A percentile compares a stretch with the other conserved stretches of the same genome.
Evolutionary conservation across 2,797 vertebrate species (phyloP).

Genomic region (Pygocentrus nattereri): DNA sequence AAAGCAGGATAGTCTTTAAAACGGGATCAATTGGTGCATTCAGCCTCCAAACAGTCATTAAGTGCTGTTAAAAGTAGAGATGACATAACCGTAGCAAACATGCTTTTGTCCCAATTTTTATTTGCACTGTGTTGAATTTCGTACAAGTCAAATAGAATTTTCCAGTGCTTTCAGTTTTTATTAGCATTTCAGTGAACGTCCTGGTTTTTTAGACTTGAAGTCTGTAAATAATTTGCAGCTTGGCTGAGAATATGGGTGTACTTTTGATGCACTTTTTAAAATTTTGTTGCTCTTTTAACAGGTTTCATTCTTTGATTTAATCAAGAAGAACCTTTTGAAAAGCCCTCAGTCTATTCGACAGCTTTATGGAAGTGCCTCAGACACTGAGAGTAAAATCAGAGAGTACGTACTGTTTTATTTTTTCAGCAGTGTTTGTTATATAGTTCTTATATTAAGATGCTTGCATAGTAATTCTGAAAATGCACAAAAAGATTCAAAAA

Average conservation of each 20-base stretch:
- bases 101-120: too few species aligned
- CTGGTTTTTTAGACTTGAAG: too few species aligned
- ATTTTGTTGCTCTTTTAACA: conserved; percentile 64
- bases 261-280: background rate
- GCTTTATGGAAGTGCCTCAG: conserved; percentile 70
- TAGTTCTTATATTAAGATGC: background rate
- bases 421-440: background rate
- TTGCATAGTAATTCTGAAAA: background rate
- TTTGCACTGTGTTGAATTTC: too few species aligned
- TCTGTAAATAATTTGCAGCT: background rate
- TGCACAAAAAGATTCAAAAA: background rate
- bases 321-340: conserved; percentile 86
- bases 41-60: too few species aligned
- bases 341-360: conserved; percentile 86
- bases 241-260: background rate
- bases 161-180: too few species aligned
- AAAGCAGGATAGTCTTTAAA: too few species aligned
- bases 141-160: too few species aligned
- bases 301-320: conserved; percentile 73
- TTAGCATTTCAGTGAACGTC: too few species aligned
- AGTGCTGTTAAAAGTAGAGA: too few species aligned
- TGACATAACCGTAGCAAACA: too few species aligned
- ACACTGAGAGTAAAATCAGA: conserved; percentile 85
- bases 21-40: too few species aligned
- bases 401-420: conserved; percentile 81